Evolutionary conservation across 1,140 invertebrate species (phyloP).

Genomic region (Pteromalus puparum): DNA sequence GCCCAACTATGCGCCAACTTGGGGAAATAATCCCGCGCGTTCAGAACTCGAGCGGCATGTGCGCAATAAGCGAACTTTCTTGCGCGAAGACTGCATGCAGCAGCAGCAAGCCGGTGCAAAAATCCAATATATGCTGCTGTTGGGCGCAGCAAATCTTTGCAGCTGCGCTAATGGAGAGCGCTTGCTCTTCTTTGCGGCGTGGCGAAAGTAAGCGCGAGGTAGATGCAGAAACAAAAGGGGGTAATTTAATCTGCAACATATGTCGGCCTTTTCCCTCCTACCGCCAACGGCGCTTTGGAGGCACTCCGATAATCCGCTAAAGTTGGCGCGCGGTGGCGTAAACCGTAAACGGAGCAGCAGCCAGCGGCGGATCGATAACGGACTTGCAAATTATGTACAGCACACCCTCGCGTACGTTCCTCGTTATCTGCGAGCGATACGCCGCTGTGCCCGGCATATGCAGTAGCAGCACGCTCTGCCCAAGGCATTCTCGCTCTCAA

Average conservation of each 20-base stretch:
- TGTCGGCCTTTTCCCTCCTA: not conserved
- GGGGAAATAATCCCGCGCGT: constrained; percentile 13
- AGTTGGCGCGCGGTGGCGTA: not conserved
- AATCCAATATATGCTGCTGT: not conserved
- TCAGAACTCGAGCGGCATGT: not conserved
- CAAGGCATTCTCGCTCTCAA: not conserved
- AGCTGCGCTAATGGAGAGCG: no score
- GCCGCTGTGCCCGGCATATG: no score
- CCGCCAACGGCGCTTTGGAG: not conserved
- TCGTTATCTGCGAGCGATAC: constrained; percentile 37
- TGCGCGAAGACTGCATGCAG: not conserved
- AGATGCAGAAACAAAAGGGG: not conserved
- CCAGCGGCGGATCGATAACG: constrained; percentile 21
- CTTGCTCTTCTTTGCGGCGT: not conserved
- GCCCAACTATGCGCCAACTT: constrained; percentile 31
- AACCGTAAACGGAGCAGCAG: constrained; percentile 16
- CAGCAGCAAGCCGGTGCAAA: not conserved
- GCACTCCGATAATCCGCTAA: constrained; percentile 19
- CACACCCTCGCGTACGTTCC: not conserved
- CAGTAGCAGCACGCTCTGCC: no score
- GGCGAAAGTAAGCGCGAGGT: not conserved
- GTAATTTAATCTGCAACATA: constrained; percentile 14
- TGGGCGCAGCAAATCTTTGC: no score
- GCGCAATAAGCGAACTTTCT: constrained; percentile 44
- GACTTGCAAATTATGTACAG: constrained; percentile 46